These are phyloP conservation scores for Diarsia brunnea DNA, from an alignment of 2,888 invertebrate species.

Conservation along the genomic window DNA sequence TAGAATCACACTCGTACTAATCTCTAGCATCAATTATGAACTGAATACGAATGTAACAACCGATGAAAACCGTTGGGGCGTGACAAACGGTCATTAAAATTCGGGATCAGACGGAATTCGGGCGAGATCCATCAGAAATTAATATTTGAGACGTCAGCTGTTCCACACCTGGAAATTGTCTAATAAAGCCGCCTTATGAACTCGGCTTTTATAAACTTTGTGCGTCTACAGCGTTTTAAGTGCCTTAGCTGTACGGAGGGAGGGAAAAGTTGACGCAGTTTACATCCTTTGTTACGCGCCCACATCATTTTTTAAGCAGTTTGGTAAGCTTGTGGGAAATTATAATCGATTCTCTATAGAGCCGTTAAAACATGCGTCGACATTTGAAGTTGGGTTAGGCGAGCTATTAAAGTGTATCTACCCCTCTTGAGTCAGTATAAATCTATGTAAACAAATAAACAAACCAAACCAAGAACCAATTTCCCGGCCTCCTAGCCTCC, in stretches of 20 bases:
- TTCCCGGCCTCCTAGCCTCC: slow-evolving; percentile 19
- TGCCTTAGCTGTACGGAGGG: slow-evolving; percentile 73
- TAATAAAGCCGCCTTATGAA: slow-evolving; percentile 87
- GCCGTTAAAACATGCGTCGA: slow-evolving; percentile 5
- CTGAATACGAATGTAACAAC: slow-evolving; percentile 77
- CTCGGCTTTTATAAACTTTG: slow-evolving; percentile 85
- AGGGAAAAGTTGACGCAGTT: slow-evolving; percentile 70
- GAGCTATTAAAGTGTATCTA: not conserved
- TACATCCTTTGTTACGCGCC: slow-evolving; percentile 67
- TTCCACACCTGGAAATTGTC: slow-evolving; percentile 85
- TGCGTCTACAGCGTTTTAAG: slow-evolving; percentile 77
- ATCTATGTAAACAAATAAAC: slow-evolving; percentile 41
- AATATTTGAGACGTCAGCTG: slow-evolving; percentile 86
- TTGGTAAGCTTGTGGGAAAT: slow-evolving; percentile 39
- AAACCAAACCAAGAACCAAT: slow-evolving; percentile 44
- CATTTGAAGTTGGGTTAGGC: not conserved
- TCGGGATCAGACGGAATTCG: slow-evolving; percentile 75
- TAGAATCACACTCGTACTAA: slow-evolving; percentile 79
- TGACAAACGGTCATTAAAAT: slow-evolving; percentile 79
- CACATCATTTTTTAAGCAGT: slow-evolving; percentile 58
- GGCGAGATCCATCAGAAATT: slow-evolving; percentile 84
- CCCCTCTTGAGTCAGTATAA: not conserved
- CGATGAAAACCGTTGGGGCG: slow-evolving; percentile 70
- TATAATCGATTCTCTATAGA: slow-evolving; percentile 19
- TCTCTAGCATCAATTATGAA: slow-evolving; percentile 82